A percentile compares a stretch with the other conserved stretches of the same genome.
Evolutionary conservation across 2,797 vertebrate genomes (phyloP).

Genomic region (Clarias platycephalus): DNA sequence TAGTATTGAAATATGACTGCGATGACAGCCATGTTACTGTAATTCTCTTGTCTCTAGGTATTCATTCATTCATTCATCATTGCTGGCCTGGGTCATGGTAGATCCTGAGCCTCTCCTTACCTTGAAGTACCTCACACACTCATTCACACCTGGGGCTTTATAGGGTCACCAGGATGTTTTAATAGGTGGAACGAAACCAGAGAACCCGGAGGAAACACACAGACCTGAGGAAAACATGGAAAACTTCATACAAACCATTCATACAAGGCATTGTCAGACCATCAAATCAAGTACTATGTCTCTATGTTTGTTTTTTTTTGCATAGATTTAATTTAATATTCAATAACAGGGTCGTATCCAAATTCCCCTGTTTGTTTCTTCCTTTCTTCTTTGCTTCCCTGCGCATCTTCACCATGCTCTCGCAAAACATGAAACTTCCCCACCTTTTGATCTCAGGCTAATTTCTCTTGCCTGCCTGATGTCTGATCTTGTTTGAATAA

Average conservation of each 20-base stretch:
- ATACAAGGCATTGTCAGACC: no score
- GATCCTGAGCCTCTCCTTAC: background rate
- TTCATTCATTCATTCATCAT: conserved; percentile 6
- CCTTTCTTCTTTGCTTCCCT: conserved; percentile 46
- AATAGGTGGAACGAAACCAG: background rate
- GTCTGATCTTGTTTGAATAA: conserved; percentile 79
- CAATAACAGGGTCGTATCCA: conserved; percentile 34
- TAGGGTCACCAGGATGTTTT: background rate
- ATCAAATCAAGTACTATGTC: background rate
- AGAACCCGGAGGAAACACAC: background rate
- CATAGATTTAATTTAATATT: conserved; percentile 48
- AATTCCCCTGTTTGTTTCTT: background rate
- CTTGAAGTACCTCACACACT: background rate
- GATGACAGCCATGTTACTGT: conserved; percentile 48
- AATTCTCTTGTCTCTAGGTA: conserved; percentile 53
- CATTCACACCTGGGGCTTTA: background rate
- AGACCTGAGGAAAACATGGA: background rate
- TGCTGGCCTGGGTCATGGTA: background rate
- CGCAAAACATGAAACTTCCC: conserved; percentile 74
- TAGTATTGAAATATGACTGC: conserved; percentile 57
- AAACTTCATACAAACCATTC: background rate
- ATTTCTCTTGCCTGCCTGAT: conserved; percentile 77
- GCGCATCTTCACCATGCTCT: conserved; percentile 66
- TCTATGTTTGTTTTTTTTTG: conserved; percentile 11
- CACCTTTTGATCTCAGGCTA: conserved; percentile 78